Percentiles rank a stretch among this genome's conserved stretches.
Conservation (phyloP, 1,140 invertebrate species). For the Drosophila carrolli region DNA sequence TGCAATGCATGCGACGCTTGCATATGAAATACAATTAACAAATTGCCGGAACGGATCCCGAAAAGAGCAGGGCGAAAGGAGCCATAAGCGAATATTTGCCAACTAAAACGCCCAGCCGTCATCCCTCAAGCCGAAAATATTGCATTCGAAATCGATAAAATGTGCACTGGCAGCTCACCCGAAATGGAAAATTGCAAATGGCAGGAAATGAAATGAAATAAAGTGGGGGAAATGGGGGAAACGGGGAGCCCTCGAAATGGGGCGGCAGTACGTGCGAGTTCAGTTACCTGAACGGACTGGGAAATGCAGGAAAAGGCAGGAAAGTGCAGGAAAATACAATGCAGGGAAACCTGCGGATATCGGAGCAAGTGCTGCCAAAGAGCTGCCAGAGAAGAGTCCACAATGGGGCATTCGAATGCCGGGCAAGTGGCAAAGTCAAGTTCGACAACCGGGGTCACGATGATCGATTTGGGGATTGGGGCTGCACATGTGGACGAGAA, state of each 20-base stretch:
- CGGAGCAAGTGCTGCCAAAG: conserved; percentile 1
- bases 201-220: conserved; percentile 61
- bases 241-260: neutral
- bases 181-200: conserved; percentile 56
- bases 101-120: neutral
- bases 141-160: conserved; percentile 63
- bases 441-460: conserved; percentile 20
- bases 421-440: conserved; percentile 37
- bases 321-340: neutral
- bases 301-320: conserved; percentile 1
- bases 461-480: conserved; percentile 17
- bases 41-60: conserved; percentile 41
- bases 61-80: conserved; percentile 8
- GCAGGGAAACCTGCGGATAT: conserved; percentile 8
- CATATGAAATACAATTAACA: conserved; percentile 72
- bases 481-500: neutral
- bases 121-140: conserved; percentile 29
- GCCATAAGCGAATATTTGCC: neutral
- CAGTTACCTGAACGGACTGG: conserved; percentile 25
- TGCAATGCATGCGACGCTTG: conserved; percentile 53
- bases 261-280: conserved; percentile 13
- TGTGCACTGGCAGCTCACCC: conserved; percentile 46
- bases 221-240: conserved; percentile 13
- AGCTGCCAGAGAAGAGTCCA: neutral
- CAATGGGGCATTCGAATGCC: conserved; percentile 8